Conservation (phyloP, 2,888 invertebrate species). For the Heteromurus nitidus region DNA sequence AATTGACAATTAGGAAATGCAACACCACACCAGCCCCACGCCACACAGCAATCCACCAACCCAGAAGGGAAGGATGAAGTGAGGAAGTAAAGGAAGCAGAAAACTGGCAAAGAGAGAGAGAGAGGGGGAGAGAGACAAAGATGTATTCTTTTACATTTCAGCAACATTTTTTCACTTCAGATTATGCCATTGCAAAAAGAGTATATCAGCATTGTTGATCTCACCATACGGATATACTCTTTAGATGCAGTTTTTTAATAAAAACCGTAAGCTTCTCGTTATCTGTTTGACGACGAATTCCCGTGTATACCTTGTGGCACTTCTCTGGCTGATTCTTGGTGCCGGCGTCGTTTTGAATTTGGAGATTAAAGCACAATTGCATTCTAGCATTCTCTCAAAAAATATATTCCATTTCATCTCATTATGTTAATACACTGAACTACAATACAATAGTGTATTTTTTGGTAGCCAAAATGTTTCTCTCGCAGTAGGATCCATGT, state of each 20-base stretch:
- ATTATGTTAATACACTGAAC: background rate
- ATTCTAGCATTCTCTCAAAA: slow-evolving; percentile 4
- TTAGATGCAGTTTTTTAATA: background rate
- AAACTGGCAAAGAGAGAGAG: slow-evolving; percentile 30
- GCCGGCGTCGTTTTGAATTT: slow-evolving; percentile 12
- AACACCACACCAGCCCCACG: slow-evolving; percentile 29
- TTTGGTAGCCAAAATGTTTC: slow-evolving; percentile 52
- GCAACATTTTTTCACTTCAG: slow-evolving; percentile 14
- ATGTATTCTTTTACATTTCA: slow-evolving; percentile 33
- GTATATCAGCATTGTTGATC: slow-evolving; percentile 15
- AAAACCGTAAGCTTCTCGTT: slow-evolving; percentile 5
- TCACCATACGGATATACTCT: background rate
- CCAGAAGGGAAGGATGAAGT: slow-evolving; percentile 43
- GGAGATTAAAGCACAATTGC: slow-evolving; percentile 21
- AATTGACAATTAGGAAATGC: slow-evolving; percentile 66
- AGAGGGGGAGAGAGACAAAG: slow-evolving; percentile 19
- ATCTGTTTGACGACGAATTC: background rate
- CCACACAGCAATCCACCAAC: background rate
- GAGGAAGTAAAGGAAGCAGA: slow-evolving; percentile 47
- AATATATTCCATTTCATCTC: slow-evolving; percentile 16
- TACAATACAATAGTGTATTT: slow-evolving; percentile 6
- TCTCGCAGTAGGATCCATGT: slow-evolving; percentile 46
- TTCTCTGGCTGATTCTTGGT: background rate
- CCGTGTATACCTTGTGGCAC: background rate
- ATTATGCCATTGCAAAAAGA: slow-evolving; percentile 11